Evolutionary conservation across 2,797 vertebrate genomes (phyloP), one percentile per base, ranked within the genome.

Genomic region (Bovichtus diacanthus): DNA sequence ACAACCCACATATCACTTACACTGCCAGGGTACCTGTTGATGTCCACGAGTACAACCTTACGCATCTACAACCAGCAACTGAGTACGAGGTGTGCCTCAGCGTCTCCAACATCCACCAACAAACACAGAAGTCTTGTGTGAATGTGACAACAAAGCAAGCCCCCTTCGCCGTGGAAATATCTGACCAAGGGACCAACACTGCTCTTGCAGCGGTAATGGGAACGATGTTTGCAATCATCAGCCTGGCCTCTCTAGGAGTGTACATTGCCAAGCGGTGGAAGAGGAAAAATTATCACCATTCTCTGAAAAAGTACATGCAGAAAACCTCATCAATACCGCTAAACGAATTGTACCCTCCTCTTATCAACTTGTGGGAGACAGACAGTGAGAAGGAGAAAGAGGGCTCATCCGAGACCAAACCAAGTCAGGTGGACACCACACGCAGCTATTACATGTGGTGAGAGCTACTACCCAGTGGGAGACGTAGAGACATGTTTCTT

Each of bases 391-490:
- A 99, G 78, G 98, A 99, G 82, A 99, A 98, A 81, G 98, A 99
- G 12, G 95, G 95, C 19, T 93, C 95, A n/a, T 92, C 95, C 1
- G 98, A 99, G 88, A 91, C 92, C 87, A 99, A 98, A 95, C 93
- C 96, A 0, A 96, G 95, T 85, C 98, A 97, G 90, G 98, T 99
- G 9, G 98, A 99, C 95, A 99, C 98, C 59, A 97, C 98, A 87
- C 97, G 97, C 93, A 99, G 98, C 95, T 99, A 99, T 87, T 99
- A 99, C 95, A 98, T 99, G 97, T 99, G 98, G 98, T 99, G 95
- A 99, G 87, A 75, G 78, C 92, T 31, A 41, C 54, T 41, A 25
- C 64, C 46, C 69, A 49, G 43, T 11, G 21, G 70, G 70, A 70
- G 39, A 76, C n/a, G 27, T 46, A 82, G 58, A 81, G 74, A 85